A percentile compares a stretch with the other conserved stretches of the same genome.
Conservation (phyloP, 1,140 invertebrate species). For the Diachasma alloeum region DNA sequence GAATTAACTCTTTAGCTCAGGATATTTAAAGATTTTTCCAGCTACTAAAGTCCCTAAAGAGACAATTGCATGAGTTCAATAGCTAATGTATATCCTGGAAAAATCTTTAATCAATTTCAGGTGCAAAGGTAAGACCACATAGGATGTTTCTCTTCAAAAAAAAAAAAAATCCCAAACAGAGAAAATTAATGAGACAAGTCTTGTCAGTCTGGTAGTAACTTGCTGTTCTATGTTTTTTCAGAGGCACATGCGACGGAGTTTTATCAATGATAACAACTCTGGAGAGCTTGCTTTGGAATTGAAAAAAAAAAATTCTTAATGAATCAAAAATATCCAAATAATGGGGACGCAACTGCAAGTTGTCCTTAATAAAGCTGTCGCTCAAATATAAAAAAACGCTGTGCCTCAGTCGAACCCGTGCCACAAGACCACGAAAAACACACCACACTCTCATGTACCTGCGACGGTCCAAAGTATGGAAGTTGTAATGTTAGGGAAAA, state of each 20-base stretch:
- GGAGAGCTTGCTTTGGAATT: conserved; percentile 60
- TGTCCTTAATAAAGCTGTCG: conserved; percentile 40
- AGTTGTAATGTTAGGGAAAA: conserved; percentile 49
- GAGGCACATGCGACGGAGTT: conserved; percentile 66
- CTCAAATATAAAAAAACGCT: conserved; percentile 59
- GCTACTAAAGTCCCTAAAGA: not conserved
- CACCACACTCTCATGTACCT: conserved; percentile 63
- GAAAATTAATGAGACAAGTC: conserved; percentile 47
- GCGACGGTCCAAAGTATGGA: conserved; percentile 65
- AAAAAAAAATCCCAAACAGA: not conserved
- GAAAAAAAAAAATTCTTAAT: not conserved
- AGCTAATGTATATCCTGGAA: not conserved
- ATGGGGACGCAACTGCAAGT: conserved; percentile 57
- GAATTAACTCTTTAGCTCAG: not conserved
- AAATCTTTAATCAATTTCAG: not conserved
- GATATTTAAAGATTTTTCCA: not conserved
- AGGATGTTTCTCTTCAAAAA: not conserved
- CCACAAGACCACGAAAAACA: conserved; percentile 46
- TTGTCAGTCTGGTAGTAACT: conserved; percentile 65
- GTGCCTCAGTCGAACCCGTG: conserved; percentile 60
- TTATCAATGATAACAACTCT: conserved; percentile 63
- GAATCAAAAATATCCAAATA: conserved; percentile 34
- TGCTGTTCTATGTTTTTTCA: conserved; percentile 67
- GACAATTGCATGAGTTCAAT: not conserved
- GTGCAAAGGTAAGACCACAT: not conserved